Evolutionary conservation across 2,113 vertebrate genomes (phyloP).

Genomic region (Spizaetus ornatus): DNA sequence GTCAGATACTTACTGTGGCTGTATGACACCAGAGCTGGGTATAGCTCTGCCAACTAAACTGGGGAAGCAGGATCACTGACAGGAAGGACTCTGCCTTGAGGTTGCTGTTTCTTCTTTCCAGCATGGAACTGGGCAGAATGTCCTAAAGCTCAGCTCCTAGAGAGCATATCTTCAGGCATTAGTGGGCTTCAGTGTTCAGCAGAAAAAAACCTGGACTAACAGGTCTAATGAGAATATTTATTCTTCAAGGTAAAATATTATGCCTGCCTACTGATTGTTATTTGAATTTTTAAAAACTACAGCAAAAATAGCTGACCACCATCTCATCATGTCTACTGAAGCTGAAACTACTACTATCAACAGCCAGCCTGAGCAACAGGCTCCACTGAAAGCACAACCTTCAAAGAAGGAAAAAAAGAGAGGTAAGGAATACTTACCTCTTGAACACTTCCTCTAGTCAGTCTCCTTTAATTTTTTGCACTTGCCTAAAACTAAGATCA

Average conservation of each 20-base stretch:
- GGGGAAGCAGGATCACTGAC: not conserved
- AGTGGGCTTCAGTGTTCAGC: not conserved
- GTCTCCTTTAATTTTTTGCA: not conserved
- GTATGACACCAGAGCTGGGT: not conserved
- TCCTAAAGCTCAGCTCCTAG: not conserved
- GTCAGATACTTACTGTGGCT: not conserved
- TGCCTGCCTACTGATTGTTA: conserved; percentile 22
- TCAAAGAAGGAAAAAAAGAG: conserved; percentile 88
- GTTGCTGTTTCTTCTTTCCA: not conserved
- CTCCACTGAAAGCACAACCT: conserved; percentile 57
- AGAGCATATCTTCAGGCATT: not conserved
- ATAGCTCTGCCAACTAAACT: not conserved
- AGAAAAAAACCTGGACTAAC: not conserved
- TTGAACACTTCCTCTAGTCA: not conserved
- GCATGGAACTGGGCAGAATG: not conserved
- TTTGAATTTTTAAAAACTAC: not conserved
- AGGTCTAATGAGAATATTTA: not conserved
- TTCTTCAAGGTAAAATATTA: not conserved
- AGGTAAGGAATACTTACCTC: conserved; percentile 44
- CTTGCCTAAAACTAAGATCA: not conserved
- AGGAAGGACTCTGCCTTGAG: not conserved
- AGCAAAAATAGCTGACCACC: not conserved
- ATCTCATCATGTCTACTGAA: conserved; percentile 74
- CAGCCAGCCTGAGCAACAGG: conserved; percentile 66
- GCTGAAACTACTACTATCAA: conserved; percentile 64